These are phyloP conservation scores for Drosophila littoralis DNA, from an alignment of 1,140 invertebrate genomes.

Conservation along the genomic window DNA sequence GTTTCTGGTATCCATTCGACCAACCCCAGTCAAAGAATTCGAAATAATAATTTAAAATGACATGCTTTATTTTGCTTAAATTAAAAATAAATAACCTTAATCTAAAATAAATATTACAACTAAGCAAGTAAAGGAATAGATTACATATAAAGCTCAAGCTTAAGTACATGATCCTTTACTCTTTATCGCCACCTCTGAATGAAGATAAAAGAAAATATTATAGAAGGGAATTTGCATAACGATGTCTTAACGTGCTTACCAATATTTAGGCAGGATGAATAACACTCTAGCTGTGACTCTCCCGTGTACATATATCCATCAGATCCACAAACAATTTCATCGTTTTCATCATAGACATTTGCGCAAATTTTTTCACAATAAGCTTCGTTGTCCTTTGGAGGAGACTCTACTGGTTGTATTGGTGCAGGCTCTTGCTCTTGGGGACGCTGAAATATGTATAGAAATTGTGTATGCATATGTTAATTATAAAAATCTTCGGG, in stretches of 20 bases:
- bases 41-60: conserved; percentile 5
- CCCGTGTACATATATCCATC: conserved; percentile 83
- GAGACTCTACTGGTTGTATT: conserved; percentile 14
- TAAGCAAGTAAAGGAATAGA: conserved; percentile 44
- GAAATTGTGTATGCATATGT: not conserved
- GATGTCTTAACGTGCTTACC: conserved; percentile 42
- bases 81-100: conserved; percentile 42
- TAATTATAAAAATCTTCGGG: not conserved
- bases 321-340: conserved; percentile 80
- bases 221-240: not conserved
- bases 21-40: too few relatives aligned
- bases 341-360: conserved; percentile 80
- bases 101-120: conserved; percentile 20
- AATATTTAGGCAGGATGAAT: conserved; percentile 76
- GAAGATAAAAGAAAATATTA: not conserved
- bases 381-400: conserved; percentile 65
- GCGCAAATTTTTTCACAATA: conserved; percentile 81
- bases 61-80: conserved; percentile 40
- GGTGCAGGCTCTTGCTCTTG: conserved; percentile 30
- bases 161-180: conserved; percentile 75
- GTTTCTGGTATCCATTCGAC: too few relatives aligned
- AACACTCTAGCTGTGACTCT: conserved; percentile 77
- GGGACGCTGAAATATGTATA: conserved; percentile 27
- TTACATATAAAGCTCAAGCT: conserved; percentile 29
- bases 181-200: conserved; percentile 76